Conservation (phyloP, 2,113 vertebrate species). For the Balaeniceps rex region DNA sequence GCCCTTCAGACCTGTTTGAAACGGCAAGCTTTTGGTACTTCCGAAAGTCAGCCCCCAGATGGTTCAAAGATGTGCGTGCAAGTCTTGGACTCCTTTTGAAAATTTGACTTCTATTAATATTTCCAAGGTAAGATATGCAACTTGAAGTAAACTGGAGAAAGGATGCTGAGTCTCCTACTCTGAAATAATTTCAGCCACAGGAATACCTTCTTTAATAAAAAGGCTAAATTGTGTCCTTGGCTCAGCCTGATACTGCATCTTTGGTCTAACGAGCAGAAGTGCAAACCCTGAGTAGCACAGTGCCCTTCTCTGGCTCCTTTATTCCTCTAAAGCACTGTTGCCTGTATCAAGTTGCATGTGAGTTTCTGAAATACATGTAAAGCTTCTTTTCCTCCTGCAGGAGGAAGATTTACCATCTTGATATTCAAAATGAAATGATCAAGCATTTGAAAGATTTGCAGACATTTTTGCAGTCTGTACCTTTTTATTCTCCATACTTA, state of each 20-base stretch:
- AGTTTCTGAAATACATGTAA: not conserved
- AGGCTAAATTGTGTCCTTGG: not conserved
- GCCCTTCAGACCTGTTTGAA: not conserved
- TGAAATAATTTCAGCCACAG: not conserved
- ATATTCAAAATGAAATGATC: not conserved
- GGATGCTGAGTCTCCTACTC: not conserved
- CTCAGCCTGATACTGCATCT: not conserved
- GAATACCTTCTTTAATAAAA: not conserved
- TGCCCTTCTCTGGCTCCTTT: not conserved
- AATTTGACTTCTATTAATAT: not conserved
- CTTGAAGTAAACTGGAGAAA: not conserved
- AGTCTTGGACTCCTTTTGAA: not conserved
- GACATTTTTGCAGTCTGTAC: not conserved
- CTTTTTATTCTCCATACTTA: not conserved
- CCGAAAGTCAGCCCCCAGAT: not conserved
- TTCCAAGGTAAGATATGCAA: not conserved
- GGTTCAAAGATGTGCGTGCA: not conserved
- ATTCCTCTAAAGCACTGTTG: not conserved
- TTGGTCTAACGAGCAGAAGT: not conserved
- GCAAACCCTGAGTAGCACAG: not conserved
- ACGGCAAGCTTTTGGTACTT: not conserved
- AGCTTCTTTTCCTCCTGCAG: not conserved
- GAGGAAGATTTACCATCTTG: not conserved
- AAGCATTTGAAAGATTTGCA: not conserved
- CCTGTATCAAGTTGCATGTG: not conserved